These are phyloP conservation scores for Chydorus sphaericus DNA, from an alignment of 2,888 invertebrate species.

Conservation along the genomic window DNA sequence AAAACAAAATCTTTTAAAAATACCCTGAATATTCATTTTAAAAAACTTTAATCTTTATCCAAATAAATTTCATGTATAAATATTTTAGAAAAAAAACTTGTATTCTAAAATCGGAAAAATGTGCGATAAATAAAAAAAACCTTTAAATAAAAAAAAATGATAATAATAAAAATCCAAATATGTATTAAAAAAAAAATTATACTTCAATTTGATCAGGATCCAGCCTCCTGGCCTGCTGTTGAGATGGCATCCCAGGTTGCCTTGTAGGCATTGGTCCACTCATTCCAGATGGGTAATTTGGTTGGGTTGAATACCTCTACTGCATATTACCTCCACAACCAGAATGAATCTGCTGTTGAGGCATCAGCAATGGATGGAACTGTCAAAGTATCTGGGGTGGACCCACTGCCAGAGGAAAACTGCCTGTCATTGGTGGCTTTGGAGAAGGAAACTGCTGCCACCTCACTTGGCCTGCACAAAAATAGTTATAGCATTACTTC, in stretches of 20 bases:
- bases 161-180: too few relatives aligned
- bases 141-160: too few relatives aligned
- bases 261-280: conserved; percentile 23
- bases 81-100: too few relatives aligned
- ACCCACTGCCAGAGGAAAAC: conserved; percentile 17
- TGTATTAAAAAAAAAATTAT: too few relatives aligned
- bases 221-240: conserved; percentile 34
- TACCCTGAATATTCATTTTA: too few relatives aligned
- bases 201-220: conserved; percentile 78
- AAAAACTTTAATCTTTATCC: too few relatives aligned
- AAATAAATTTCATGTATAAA: too few relatives aligned
- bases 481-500: not conserved
- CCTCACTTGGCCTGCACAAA: not conserved
- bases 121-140: too few relatives aligned
- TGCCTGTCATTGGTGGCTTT: conserved; percentile 16
- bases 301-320: conserved; percentile 6
- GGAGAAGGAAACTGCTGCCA: conserved; percentile 16
- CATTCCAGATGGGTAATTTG: conserved; percentile 20
- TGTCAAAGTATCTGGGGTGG: conserved; percentile 11
- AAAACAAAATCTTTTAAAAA: too few relatives aligned
- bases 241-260: conserved; percentile 25
- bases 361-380: conserved; percentile 15
- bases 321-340: conserved; percentile 12
- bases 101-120: too few relatives aligned
- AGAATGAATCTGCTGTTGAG: conserved; percentile 15